These are phyloP conservation scores for Pollenia amentaria DNA, from an alignment of 2,888 invertebrate genomes.

Conservation along the genomic window DNA sequence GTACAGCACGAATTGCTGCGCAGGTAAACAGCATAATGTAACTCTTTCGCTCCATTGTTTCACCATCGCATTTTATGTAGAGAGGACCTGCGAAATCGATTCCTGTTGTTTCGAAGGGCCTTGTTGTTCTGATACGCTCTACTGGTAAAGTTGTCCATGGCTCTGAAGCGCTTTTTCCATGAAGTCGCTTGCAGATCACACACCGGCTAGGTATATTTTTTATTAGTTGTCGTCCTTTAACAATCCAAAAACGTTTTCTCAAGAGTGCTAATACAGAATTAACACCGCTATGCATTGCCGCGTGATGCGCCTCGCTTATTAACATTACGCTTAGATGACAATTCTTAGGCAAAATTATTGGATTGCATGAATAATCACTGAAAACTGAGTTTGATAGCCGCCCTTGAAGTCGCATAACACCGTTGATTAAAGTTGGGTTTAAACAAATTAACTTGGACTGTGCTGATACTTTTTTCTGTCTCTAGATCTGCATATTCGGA, in stretches of 20 bases:
- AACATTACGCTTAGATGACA: constrained; percentile 62
- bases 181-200: constrained; percentile 62
- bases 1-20: constrained; percentile 68
- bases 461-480: constrained; percentile 40
- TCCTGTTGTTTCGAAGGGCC: constrained; percentile 69
- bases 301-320: constrained; percentile 62
- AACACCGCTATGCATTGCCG: constrained; percentile 56
- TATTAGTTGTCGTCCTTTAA: constrained; percentile 65
- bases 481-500: constrained; percentile 57
- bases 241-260: constrained; percentile 67
- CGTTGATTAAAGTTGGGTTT: constrained; percentile 60
- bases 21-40: constrained; percentile 66
- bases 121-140: constrained; percentile 60
- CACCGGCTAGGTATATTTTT: constrained; percentile 60
- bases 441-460: constrained; percentile 62
- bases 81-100: constrained; percentile 71
- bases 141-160: constrained; percentile 62
- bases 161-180: constrained; percentile 62
- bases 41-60: constrained; percentile 17
- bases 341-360: constrained; percentile 67
- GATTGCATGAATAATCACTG: constrained; percentile 46
- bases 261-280: constrained; percentile 60
- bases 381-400: constrained; percentile 27
- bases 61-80: constrained; percentile 37
- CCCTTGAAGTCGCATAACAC: constrained; percentile 43